Percentiles rank a stretch among this genome's conserved stretches.
Conservation (phyloP, 2,113 vertebrate species). For the Centropristis striata region DNA sequence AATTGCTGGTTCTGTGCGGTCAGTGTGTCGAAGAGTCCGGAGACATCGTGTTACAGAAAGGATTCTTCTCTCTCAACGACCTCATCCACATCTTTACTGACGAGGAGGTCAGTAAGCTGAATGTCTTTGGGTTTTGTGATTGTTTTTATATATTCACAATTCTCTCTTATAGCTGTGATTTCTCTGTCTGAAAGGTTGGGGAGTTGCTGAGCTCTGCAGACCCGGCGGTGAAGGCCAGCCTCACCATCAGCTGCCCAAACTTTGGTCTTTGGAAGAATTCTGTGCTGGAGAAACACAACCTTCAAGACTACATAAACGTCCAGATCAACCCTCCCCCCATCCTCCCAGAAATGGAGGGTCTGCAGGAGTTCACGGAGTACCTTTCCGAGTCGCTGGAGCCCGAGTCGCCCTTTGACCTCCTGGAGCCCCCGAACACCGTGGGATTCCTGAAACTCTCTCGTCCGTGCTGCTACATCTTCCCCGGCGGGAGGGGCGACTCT, state of each 20-base stretch:
- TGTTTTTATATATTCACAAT: too few species aligned
- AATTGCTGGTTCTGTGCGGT: conserved; percentile 92
- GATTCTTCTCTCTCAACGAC: conserved; percentile 89
- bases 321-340: conserved; percentile 85
- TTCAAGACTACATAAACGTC: conserved; percentile 87
- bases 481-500: conserved; percentile 91
- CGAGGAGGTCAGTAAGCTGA: conserved; percentile 87
- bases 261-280: conserved; percentile 88
- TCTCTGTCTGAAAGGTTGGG: conserved; percentile 81
- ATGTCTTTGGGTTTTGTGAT: too few species aligned
- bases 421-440: conserved; percentile 91
- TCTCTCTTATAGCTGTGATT: too few species aligned
- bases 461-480: conserved; percentile 98
- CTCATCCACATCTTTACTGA: conserved; percentile 91
- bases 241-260: conserved; percentile 91
- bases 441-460: conserved; percentile 94
- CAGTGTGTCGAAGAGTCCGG: conserved; percentile 90
- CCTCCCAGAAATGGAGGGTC: conserved; percentile 90
- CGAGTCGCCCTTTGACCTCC: conserved; percentile 90
- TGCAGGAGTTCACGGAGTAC: conserved; percentile 94
- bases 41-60: conserved; percentile 91
- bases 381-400: conserved; percentile 92
- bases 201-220: conserved; percentile 83
- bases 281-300: conserved; percentile 77
- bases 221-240: conserved; percentile 76